Evolutionary conservation across 2,797 vertebrate genomes (phyloP), one percentile per base, ranked within the genome.

Genomic region (Lutjanus argentimaculatus): DNA sequence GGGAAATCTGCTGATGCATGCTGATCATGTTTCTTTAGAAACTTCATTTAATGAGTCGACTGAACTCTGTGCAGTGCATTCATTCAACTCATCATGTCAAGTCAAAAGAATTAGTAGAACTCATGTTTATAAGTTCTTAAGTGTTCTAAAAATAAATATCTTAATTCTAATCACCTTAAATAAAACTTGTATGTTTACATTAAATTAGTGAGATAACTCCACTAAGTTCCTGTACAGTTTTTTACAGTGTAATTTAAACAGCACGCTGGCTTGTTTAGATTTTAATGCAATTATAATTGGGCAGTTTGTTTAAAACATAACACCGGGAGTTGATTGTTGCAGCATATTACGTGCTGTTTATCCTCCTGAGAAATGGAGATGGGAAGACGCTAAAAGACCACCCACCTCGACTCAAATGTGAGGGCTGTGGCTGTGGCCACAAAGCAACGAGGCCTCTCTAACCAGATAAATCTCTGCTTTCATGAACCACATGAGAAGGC

Each of bases 381-480:
- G 68, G 79, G 89, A 87, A 74, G 89, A 83, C 10, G 56, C 75
- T 25, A 15, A 15, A 53, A 86, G 95, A 95, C 95, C 95, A 95
- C 95, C 95, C 94, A 96, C 88, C 71, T 87, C 13, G 94, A 82
- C 82, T 68, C 55, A 77, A 85, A 89, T 88, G 78, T 61, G 90
- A 92, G 85, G 92, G 71, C 85, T 87, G 77, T 84, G 86, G 79
- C 88, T 90, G 91, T 57, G 88, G 93, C 90, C 83, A 75, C 87
- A 91, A 82, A 91, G 89, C 90, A 92, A 85, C 75, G 52, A 92
- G 91, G 85, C 92, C 92, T 91, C 90, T 93, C 90, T 89, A 91
- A 93, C 93, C 94, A 94, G 95, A 95, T 94, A 95, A 92, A 92
- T 91, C 91, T 94, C 92, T 88, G 93, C 95, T 95, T 95, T 95